Evolutionary conservation across 2,797 vertebrate genomes (phyloP).

Genomic region (Salarias fasciatus): DNA sequence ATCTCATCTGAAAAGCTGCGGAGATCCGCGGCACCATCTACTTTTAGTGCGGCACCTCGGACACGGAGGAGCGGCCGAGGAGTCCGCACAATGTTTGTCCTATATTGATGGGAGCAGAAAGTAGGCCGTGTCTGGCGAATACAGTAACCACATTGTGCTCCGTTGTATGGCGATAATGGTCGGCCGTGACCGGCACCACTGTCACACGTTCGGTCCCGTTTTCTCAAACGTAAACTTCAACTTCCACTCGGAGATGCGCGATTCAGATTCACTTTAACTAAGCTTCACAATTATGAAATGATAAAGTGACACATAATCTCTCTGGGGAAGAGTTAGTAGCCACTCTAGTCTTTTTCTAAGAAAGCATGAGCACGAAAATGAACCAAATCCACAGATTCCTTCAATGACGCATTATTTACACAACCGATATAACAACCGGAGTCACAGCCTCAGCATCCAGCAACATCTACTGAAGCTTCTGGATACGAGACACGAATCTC

Average conservation of each 20-base stretch:
- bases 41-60: slow-evolving; percentile 77
- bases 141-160: slow-evolving; percentile 73
- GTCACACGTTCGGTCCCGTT: slow-evolving; percentile 29
- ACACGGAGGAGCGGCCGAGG: slow-evolving; percentile 63
- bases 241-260: too few species aligned
- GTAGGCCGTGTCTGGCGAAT: slow-evolving; percentile 69
- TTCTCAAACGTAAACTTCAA: slow-evolving; percentile 24
- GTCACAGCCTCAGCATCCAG: background rate
- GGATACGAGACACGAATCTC: too few species aligned
- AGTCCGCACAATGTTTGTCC: slow-evolving; percentile 71
- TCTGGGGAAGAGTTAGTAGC: too few species aligned
- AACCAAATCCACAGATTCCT: slow-evolving; percentile 2
- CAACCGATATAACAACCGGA: slow-evolving; percentile 6
- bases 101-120: slow-evolving; percentile 71
- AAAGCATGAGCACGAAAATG: background rate
- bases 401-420: background rate
- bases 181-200: slow-evolving; percentile 18
- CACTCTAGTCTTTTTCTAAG: too few species aligned
- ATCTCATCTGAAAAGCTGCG: slow-evolving; percentile 73
- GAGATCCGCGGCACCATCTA: slow-evolving; percentile 71
- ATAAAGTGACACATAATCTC: too few species aligned
- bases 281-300: too few species aligned
- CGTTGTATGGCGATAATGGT: slow-evolving; percentile 51
- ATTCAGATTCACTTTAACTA: too few species aligned
- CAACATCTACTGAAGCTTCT: background rate